Percentiles rank a stretch among this genome's conserved stretches.
Evolutionary conservation across 2,888 invertebrate genomes (phyloP).

Genomic region (Carcina quercana): DNA sequence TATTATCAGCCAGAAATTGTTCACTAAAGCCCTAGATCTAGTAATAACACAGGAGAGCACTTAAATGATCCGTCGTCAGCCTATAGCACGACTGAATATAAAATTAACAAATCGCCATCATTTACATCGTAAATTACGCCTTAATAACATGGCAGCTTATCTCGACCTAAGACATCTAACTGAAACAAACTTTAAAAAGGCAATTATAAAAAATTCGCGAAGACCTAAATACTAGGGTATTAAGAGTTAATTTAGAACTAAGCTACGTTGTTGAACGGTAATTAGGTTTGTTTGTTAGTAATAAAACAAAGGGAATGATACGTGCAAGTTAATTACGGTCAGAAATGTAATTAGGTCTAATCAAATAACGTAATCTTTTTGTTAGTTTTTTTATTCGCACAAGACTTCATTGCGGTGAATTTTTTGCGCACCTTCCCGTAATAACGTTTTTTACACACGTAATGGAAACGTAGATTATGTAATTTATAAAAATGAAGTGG

Average conservation of each 20-base stretch:
- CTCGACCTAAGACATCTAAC: constrained; percentile 57
- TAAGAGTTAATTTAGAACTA: constrained; percentile 26
- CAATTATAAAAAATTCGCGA: constrained; percentile 2
- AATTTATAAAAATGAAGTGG: too few species aligned
- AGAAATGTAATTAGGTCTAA: constrained; percentile 70
- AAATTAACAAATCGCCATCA: constrained; percentile 69
- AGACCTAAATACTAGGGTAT: constrained; percentile 12
- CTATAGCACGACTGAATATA: constrained; percentile 44
- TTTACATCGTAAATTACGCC: constrained; percentile 64
- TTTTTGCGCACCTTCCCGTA: constrained; percentile 20
- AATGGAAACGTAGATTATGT: constrained; percentile 28
- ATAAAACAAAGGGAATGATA: constrained; percentile 70
- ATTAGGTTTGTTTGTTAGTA: constrained; percentile 36
- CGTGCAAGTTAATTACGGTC: constrained; percentile 64
- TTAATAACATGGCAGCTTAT: constrained; percentile 63
- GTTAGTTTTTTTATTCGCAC: constrained; percentile 44
- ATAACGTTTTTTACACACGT: constrained; percentile 28
- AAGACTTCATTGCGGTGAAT: constrained; percentile 31
- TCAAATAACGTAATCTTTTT: constrained; percentile 68
- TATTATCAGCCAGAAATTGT: too few species aligned
- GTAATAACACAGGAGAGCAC: constrained; percentile 8
- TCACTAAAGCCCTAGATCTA: too few species aligned
- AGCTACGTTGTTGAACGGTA: constrained; percentile 13
- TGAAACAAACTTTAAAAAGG: constrained; percentile 16
- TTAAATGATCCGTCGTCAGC: constrained; percentile 37